Conservation (phyloP, 2,113 vertebrate genomes). For the Polyodon spathula region DNA sequence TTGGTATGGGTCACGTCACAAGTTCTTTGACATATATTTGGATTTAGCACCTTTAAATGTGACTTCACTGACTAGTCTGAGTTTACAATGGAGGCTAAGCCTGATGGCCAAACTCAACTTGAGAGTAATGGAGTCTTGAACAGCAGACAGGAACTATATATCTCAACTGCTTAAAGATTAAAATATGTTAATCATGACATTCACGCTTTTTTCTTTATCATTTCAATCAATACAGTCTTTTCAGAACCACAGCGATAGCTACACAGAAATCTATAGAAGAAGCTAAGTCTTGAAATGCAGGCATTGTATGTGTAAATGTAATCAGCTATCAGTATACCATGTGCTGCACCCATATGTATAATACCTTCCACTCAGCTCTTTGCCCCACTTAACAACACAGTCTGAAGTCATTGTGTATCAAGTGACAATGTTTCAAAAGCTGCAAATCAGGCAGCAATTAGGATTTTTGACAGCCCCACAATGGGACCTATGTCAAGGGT, state of each 20-base stretch:
- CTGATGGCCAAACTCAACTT: too few species aligned
- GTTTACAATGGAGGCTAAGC: too few species aligned
- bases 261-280: too few species aligned
- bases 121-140: too few species aligned
- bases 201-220: background rate
- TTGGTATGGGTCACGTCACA: too few species aligned
- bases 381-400: background rate
- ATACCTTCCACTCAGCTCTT: background rate
- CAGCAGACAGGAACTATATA: too few species aligned
- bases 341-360: background rate
- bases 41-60: too few species aligned
- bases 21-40: too few species aligned
- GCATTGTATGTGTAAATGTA: background rate
- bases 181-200: background rate
- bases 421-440: background rate
- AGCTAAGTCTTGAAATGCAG: background rate
- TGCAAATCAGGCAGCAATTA: background rate
- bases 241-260: background rate
- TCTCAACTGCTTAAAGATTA: too few species aligned
- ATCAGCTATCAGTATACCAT: background rate
- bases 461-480: background rate
- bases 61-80: too few species aligned
- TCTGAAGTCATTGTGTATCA: conserved; percentile 2
- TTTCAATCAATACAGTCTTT: background rate
- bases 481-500: background rate